phyloP scores from a whole-genome alignment of 2,888 invertebrate genomes.

The Drosophila limbata region DNA sequence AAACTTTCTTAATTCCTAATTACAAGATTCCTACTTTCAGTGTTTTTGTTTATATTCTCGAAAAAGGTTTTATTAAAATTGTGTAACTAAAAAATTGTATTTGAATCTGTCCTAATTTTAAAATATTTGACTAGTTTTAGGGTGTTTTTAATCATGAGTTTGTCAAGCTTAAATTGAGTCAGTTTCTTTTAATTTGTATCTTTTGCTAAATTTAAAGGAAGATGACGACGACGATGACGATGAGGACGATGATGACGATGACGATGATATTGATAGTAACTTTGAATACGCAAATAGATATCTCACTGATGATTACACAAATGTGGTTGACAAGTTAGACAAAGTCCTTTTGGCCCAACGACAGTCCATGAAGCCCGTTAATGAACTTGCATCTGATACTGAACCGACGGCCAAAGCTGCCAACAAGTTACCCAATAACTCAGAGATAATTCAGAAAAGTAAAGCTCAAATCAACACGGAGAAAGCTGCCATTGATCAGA shows the following conservation, averaged over 20 bases:
- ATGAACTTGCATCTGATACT: conserved; percentile 8
- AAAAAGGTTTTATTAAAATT: too few relatives aligned
- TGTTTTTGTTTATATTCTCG: not conserved
- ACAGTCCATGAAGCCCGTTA: conserved; percentile 21
- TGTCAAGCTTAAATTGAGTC: not conserved
- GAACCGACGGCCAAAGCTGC: conserved; percentile 2
- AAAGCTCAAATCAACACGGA: conserved; percentile 3
- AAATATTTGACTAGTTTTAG: not conserved
- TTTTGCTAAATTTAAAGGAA: conserved; percentile 16
- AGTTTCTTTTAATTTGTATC: not conserved
- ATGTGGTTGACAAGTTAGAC: conserved; percentile 77
- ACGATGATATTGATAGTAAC: conserved; percentile 75
- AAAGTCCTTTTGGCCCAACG: conserved; percentile 64
- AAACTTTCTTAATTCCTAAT: not conserved
- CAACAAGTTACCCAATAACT: conserved; percentile 2
- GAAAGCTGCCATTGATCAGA: conserved; percentile 1
- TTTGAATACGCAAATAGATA: conserved; percentile 79
- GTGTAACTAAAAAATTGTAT: too few relatives aligned
- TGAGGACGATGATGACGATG: conserved; percentile 69
- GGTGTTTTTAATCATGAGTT: too few relatives aligned
- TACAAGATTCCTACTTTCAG: too few relatives aligned
- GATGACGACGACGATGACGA: conserved; percentile 54
- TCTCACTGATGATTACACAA: conserved; percentile 75
- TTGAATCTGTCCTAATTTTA: not conserved
- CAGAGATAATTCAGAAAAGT: not conserved